Conservation (phyloP, 2,113 vertebrate genomes). For the Protobothrops mucrosquamatus region DNA sequence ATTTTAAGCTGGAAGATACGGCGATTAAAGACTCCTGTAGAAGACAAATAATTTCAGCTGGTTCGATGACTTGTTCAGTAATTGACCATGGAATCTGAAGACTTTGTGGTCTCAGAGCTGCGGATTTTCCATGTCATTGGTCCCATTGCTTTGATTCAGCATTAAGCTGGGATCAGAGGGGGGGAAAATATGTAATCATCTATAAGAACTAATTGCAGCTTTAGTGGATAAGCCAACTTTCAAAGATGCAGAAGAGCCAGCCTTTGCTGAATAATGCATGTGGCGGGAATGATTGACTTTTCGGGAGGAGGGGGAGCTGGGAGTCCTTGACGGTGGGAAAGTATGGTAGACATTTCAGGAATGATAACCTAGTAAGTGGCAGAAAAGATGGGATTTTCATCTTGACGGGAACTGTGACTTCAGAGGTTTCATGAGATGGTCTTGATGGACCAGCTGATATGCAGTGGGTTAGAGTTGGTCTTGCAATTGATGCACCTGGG, state of each 20-base stretch:
- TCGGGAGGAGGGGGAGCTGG: conserved; percentile 22
- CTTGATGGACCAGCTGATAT: conserved; percentile 55
- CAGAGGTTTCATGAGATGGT: conserved; percentile 61
- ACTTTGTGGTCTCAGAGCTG: conserved; percentile 48
- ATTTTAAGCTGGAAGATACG: conserved; percentile 39
- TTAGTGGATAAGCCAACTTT: conserved; percentile 65
- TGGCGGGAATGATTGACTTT: neutral
- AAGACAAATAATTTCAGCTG: neutral
- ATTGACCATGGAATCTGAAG: conserved; percentile 42
- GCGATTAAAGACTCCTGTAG: conserved; percentile 18
- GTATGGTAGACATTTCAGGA: conserved; percentile 69
- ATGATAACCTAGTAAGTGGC: conserved; percentile 68
- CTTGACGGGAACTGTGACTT: conserved; percentile 63
- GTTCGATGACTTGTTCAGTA: conserved; percentile 39
- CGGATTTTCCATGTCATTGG: conserved; percentile 65
- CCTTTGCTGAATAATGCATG: conserved; percentile 47
- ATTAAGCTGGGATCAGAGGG: conserved; percentile 65
- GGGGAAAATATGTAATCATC: conserved; percentile 52
- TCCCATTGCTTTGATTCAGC: conserved; percentile 56
- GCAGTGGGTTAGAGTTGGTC: conserved; percentile 50
- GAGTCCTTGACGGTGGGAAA: conserved; percentile 69
- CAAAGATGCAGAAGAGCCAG: conserved; percentile 61
- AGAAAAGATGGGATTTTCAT: conserved; percentile 64
- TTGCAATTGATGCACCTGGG: conserved; percentile 50
- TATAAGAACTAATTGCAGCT: conserved; percentile 65